Evolutionary conservation across 1,140 invertebrate species (phyloP).

Genomic region (Steinernema khuongi): DNA sequence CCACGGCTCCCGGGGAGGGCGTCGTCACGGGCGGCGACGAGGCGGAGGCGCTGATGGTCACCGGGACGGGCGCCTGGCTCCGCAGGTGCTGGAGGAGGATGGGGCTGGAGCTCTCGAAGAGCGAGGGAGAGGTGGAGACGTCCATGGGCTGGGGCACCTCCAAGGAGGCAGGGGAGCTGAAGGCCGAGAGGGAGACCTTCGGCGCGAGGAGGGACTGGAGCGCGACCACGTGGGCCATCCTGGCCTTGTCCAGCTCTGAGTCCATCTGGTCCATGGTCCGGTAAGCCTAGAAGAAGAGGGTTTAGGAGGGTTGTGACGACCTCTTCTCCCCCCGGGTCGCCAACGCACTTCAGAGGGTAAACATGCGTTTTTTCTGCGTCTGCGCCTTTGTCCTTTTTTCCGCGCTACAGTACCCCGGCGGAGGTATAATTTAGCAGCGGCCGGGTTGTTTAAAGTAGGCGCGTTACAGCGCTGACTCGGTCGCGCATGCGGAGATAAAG

Average conservation of each 20-base stretch:
- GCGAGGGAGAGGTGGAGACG: background rate
- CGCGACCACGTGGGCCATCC: background rate
- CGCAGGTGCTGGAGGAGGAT: constrained; percentile 26
- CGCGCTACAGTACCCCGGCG: background rate
- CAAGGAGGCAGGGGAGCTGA: background rate
- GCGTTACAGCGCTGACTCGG: background rate
- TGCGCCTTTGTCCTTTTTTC: constrained; percentile 11
- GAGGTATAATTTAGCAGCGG: constrained; percentile 5
- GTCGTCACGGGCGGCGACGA: background rate
- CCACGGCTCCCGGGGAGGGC: background rate
- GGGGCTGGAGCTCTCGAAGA: constrained; percentile 26
- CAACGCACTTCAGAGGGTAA: background rate
- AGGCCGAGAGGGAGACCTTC: constrained; percentile 13
- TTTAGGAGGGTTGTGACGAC: background rate
- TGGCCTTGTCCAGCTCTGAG: constrained; percentile 17
- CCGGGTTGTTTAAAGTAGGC: constrained; percentile 15
- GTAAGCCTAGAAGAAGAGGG: constrained; percentile 18
- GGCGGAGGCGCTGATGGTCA: constrained; percentile 13
- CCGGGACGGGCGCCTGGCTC: constrained; percentile 19
- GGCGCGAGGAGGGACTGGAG: background rate
- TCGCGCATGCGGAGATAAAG: background rate
- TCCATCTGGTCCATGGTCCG: constrained; percentile 28
- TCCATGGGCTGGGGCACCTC: background rate
- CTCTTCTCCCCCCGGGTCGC: background rate
- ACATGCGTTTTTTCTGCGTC: background rate